Evolutionary conservation across 1,140 invertebrate genomes (phyloP), one percentile per base, ranked within the genome.

Genomic region (Oscheius sp.): DNA sequence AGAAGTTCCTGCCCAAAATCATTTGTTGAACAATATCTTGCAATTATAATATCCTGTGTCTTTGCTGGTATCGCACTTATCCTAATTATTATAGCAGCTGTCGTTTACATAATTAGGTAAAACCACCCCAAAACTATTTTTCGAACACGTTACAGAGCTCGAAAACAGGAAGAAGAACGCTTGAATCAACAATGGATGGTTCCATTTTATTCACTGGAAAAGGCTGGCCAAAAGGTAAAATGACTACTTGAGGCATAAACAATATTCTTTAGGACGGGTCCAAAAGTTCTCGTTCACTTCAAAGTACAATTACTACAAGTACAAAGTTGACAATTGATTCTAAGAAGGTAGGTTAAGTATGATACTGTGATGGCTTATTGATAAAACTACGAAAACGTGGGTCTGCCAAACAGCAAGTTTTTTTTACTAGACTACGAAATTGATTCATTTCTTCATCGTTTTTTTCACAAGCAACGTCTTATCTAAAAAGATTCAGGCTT

Each of bases 241-340:
- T 45, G 15, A 23, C 0, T 23, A 45, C 23, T 45, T 45, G 15
- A 18, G 42, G 0, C 0, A 45, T 45, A 45, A 23, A 18, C 42
- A 45, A 18, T 23, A 45, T 18, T 45, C 23, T 45, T 45, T 18
- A 23, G 7, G 32, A 34, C 18, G 10, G 15, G 31, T 29, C 26
- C 61, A 63, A n/a, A n/a, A 76, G 66, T 52, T 73, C 61, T 1
- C 73, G 74, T 4, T 78, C 69, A 23, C 69, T 79, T 10, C 80
- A 75, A 67, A 65, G 71, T 32, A 77, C 77, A 23, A 35, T 77
- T 18, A 77, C 80, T 20, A 77, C 75, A 0, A 70, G 75, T 52
- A 82, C 81, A 58, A 83, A 84, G 63, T 68, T 80, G 35, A 81
- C 80, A 7, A 68, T 83, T 15, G 75, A 80, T 46, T 84, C 68